Percentiles rank a stretch among this genome's conserved stretches.
Conservation (phyloP, 2,888 invertebrate genomes). For the Hydrotaea diabolus region DNA sequence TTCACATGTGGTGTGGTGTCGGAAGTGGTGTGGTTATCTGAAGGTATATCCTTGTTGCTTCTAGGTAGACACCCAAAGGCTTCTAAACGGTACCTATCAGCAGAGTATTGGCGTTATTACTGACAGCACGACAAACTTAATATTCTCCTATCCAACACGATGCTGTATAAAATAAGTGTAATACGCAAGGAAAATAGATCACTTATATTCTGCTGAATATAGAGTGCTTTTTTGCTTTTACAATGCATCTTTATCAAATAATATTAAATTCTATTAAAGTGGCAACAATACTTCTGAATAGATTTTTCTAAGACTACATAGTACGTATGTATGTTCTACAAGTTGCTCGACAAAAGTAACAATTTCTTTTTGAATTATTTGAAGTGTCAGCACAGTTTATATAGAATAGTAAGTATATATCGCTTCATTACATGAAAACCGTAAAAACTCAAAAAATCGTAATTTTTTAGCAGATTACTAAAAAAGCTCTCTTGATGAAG, state of each 20-base stretch:
- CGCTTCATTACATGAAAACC: too few species aligned
- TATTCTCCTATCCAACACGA: background rate
- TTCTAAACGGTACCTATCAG: too few species aligned
- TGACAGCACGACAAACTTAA: background rate
- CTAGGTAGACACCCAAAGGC: too few species aligned
- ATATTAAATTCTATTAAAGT: slow-evolving; percentile 3
- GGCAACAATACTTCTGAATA: background rate
- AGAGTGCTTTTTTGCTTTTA: background rate
- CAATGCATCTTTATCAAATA: background rate
- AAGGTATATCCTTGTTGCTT: too few species aligned
- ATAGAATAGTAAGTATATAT: background rate
- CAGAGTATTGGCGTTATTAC: too few species aligned
- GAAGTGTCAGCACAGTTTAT: slow-evolving; percentile 1
- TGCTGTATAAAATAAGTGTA: too few species aligned
- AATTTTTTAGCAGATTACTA: too few species aligned
- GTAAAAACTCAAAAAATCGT: too few species aligned
- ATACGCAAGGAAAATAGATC: background rate
- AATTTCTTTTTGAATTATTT: background rate
- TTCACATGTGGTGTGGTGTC: too few species aligned
- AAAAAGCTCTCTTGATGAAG: too few species aligned
- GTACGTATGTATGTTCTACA: too few species aligned
- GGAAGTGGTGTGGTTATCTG: too few species aligned
- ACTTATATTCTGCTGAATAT: background rate
- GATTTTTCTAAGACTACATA: background rate
- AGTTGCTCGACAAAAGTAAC: background rate